These are phyloP conservation scores for Sebastes taczanowskii DNA, from an alignment of 2,797 vertebrate genomes.

Conservation along the genomic window DNA sequence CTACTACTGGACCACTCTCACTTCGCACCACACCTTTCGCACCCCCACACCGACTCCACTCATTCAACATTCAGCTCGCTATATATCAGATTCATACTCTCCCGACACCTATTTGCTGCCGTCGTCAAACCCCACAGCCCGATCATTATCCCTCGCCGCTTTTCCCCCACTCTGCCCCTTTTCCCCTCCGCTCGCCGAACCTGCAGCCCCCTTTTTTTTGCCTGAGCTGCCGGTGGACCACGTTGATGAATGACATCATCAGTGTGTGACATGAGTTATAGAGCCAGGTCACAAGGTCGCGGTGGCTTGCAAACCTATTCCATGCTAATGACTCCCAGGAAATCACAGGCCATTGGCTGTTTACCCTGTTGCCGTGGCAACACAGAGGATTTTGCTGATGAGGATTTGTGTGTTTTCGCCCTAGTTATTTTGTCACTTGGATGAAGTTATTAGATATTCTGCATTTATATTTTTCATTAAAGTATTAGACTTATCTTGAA, in stretches of 20 bases:
- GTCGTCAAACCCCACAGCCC: slow-evolving; percentile 60
- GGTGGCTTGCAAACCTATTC: slow-evolving; percentile 80
- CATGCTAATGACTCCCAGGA: slow-evolving; percentile 84
- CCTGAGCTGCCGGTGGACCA: slow-evolving; percentile 57
- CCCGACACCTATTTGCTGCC: slow-evolving; percentile 65
- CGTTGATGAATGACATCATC: slow-evolving; percentile 90
- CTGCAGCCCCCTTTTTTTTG: slow-evolving; percentile 39
- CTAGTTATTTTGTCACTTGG: slow-evolving; percentile 1
- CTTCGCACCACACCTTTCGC: slow-evolving; percentile 39
- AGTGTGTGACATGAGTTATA: slow-evolving; percentile 82
- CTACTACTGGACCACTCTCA: slow-evolving; percentile 37
- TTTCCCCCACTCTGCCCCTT: slow-evolving; percentile 29
- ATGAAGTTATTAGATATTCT: slow-evolving; percentile 18
- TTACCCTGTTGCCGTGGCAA: slow-evolving; percentile 64
- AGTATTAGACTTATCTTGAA: background rate
- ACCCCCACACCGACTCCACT: slow-evolving; percentile 12
- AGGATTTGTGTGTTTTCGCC: slow-evolving; percentile 46
- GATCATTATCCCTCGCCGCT: slow-evolving; percentile 68
- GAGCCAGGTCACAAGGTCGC: slow-evolving; percentile 75
- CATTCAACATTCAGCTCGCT: slow-evolving; percentile 44
- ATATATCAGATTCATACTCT: slow-evolving; percentile 62
- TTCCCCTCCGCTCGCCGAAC: slow-evolving; percentile 42
- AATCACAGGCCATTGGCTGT: slow-evolving; percentile 78
- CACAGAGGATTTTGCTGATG: slow-evolving; percentile 45
- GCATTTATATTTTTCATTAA: background rate